Percentiles rank a stretch among this genome's conserved stretches.
These are phyloP conservation scores for Tupaia chinensis DNA, from an alignment of 2,113 vertebrate genomes.

Conservation along the genomic window DNA sequence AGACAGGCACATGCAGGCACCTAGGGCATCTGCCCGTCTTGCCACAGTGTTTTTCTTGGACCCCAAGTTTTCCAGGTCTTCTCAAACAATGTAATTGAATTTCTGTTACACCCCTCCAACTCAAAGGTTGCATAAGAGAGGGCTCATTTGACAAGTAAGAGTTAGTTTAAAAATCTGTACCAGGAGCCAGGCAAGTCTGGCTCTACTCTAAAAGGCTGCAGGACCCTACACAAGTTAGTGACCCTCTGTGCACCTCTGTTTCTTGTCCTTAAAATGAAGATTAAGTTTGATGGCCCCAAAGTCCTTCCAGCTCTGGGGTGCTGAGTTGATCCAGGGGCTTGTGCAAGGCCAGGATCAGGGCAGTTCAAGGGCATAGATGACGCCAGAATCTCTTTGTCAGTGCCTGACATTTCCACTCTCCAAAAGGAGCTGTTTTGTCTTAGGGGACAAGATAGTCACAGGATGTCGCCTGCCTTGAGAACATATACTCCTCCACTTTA, in stretches of 20 bases:
- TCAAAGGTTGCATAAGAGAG: not conserved
- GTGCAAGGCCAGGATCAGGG: not conserved
- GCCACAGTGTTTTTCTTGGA: not conserved
- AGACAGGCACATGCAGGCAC: accelerated
- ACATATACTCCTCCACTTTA: not conserved
- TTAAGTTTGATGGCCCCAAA: not conserved
- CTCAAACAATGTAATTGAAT: not conserved
- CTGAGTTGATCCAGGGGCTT: not conserved
- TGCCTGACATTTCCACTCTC: not conserved
- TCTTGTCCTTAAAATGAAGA: not conserved
- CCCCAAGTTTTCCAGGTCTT: not conserved
- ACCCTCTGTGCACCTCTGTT: not conserved
- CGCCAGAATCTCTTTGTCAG: not conserved
- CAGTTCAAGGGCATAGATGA: slow-evolving; percentile 12
- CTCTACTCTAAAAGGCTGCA: not conserved
- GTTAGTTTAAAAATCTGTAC: not conserved
- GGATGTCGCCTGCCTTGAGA: not conserved
- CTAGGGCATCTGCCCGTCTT: not conserved
- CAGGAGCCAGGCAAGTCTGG: not conserved
- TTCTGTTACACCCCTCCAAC: not conserved
- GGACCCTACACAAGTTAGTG: not conserved
- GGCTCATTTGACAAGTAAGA: not conserved
- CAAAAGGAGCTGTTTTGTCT: slow-evolving; percentile 32
- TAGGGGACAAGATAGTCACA: not conserved
- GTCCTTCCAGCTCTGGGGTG: not conserved